Evolutionary conservation across 2,888 invertebrate genomes (phyloP), one percentile per base, ranked within the genome.

Genomic region (Drosophila parthenogenetica): DNA sequence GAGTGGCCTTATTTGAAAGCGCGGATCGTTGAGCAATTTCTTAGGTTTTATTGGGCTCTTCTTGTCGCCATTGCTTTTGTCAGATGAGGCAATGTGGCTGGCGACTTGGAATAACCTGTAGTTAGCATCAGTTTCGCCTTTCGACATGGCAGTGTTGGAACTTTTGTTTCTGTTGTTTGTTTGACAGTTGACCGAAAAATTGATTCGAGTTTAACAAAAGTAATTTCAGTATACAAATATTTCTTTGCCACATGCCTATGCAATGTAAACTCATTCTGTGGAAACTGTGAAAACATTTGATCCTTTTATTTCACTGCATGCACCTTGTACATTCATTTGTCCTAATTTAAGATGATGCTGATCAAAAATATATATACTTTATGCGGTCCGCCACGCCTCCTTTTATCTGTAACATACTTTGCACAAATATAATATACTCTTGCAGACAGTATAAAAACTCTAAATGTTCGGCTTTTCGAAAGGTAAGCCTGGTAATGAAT

Each of bases 11-110:
- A 92, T 97, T 67, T 95, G 93, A 92, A 95, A 97, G 82, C 94
- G 94, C 5, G 96, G 95, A 91, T 97, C 97, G 89, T 96, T 96
- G 39, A 92, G 72, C 40, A 79, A 22, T 25, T 69, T 68, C 22
- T 42, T 62, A 13, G 68, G 51, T 2, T 61, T 61, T 13, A 2
- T 48, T 48, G 1, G 11, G 3, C 0, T 42, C 3, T 13, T 19
- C 4, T 46, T 51, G 22, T n/a, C 29, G 16, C 7, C 37, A n/a
- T 43, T 10, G n/a, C 22, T 32, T 5, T 2, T 37, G 13, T 16
- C 19, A 19, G 17, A 10, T 2, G 10, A 17, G 16, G 51, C 11
- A n/a, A 4, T 17, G 8, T 16, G 13, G 13, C 22, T 35, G n/a
- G 5, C 13, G 29, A 1, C 19, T 48, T 64, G 13, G 13, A 32